A percentile compares a stretch with the other conserved stretches of the same genome.
phyloP scores from a whole-genome alignment of 2,113 vertebrate genomes.

The Corythornis vintsioides region DNA sequence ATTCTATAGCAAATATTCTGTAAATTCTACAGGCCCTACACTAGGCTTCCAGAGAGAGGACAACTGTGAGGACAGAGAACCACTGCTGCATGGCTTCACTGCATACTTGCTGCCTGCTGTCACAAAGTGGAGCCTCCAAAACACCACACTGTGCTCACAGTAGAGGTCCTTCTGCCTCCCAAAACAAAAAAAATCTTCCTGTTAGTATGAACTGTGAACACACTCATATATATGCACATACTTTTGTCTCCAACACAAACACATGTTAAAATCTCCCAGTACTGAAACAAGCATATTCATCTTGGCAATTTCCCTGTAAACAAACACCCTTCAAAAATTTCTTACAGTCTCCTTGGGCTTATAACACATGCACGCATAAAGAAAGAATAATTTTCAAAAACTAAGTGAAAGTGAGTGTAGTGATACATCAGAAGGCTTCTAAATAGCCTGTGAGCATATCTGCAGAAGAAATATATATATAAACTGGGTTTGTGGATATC shows the following conservation, averaged over 20 bases:
- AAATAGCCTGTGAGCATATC: not conserved
- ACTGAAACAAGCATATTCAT: not conserved
- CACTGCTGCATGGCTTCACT: not conserved
- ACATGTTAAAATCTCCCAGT: not conserved
- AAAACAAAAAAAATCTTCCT: not conserved
- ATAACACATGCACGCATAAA: not conserved
- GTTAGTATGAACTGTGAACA: not conserved
- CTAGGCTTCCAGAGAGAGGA: not conserved
- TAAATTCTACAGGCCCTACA: not conserved
- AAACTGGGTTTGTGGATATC: not conserved
- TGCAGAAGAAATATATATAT: not conserved
- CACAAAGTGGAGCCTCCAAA: not conserved
- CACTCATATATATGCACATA: not conserved
- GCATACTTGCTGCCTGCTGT: not conserved
- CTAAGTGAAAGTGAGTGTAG: not conserved
- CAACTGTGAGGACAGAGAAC: not conserved
- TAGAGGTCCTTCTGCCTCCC: not conserved
- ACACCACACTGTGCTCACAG: not conserved
- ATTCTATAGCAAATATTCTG: not conserved
- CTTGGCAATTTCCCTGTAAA: not conserved
- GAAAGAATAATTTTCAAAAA: not conserved
- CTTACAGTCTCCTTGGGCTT: not conserved
- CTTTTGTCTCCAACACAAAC: not conserved
- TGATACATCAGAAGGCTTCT: not conserved
- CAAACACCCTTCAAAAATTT: not conserved